Percentiles rank a stretch among this genome's conserved stretches.
phyloP scores from a whole-genome alignment of 2,113 vertebrate genomes.

The Castor canadensis region DNA sequence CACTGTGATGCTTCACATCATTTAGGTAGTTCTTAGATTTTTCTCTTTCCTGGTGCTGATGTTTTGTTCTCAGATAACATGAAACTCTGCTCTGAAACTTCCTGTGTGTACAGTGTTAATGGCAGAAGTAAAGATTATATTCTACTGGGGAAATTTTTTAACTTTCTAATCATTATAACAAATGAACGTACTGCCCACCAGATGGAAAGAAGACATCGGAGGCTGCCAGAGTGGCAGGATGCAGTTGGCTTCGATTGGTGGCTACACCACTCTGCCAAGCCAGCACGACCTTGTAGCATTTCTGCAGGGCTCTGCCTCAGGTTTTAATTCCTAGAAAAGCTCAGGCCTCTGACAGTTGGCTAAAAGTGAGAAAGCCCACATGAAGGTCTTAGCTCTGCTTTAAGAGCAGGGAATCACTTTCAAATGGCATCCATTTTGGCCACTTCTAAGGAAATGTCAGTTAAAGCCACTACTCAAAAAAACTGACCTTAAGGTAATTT shows the following conservation, averaged over 20 bases:
- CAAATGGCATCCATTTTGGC: not conserved
- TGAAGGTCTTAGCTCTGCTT: not conserved
- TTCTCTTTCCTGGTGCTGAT: not conserved
- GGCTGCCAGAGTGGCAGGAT: not conserved
- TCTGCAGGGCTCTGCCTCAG: not conserved
- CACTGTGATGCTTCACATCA: rapidly evolving
- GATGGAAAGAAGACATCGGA: rapidly evolving
- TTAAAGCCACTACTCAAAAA: not conserved
- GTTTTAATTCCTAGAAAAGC: not conserved
- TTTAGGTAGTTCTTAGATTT: not conserved
- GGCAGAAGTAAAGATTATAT: not conserved
- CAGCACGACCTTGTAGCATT: not conserved
- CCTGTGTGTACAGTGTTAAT: not conserved
- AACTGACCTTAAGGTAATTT: not conserved
- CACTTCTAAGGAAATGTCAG: not conserved
- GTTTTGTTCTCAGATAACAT: not conserved
- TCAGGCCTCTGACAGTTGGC: not conserved
- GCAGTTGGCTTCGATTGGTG: rapidly evolving
- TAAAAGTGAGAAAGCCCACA: not conserved
- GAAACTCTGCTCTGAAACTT: not conserved
- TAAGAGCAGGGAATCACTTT: not conserved
- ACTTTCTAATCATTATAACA: not conserved
- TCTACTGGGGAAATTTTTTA: not conserved
- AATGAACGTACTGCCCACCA: too few species aligned
- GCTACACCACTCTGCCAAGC: not conserved